Base-by-base conservation (phyloP, 92 coral and sea anemone species). In the Zoanthus sociatus region DNA sequence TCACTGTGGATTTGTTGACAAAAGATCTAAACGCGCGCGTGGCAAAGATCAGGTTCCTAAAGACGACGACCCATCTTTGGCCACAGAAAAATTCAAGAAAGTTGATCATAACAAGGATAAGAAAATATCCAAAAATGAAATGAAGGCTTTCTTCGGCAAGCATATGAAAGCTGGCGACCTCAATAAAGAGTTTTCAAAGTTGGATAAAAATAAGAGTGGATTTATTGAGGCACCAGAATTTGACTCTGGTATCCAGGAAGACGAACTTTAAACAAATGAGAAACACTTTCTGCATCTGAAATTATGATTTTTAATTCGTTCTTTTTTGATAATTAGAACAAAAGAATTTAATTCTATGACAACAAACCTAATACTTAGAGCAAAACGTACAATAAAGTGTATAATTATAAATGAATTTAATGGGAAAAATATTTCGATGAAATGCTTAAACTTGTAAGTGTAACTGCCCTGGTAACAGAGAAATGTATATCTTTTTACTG, bases 111-210 rank as follows among this genome's bases (percentile, higher is more conserved):
- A 63, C 21, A 17, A 44, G 9, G 84, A 79, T 47, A 12, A 55
- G 58, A 79, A 79, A 45, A 79, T 79, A 13, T 79, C 84, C 72
- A 68, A 79, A 66, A 55, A 63, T 37, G 84, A 79, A 79, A 60
- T 79, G 73, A 63, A 79, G 55, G 58, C 84, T 42, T 67, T 63
- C 46, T 63, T 79, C 47, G 60, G 58, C 54, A 63, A 79, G 9
- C 26, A 20, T 37, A 20, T 79, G 72, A 68, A 79, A 48, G 73
- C n/a, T 20, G 18, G 68, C 9, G 47, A 64, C 9, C 73, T 79
- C 11, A 46, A 1, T 0, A 63, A 37, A 14, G 84, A 79, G n/a
- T 79, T 79, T 26, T 42, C 45, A 42, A 79, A 79, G 44, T n/a
- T 79, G 73, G 84, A 79, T 79, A 32, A 61, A 31, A 48, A 79